Conservation (phyloP, 2,797 vertebrate species). For the Pachyuromys duprasi region DNA sequence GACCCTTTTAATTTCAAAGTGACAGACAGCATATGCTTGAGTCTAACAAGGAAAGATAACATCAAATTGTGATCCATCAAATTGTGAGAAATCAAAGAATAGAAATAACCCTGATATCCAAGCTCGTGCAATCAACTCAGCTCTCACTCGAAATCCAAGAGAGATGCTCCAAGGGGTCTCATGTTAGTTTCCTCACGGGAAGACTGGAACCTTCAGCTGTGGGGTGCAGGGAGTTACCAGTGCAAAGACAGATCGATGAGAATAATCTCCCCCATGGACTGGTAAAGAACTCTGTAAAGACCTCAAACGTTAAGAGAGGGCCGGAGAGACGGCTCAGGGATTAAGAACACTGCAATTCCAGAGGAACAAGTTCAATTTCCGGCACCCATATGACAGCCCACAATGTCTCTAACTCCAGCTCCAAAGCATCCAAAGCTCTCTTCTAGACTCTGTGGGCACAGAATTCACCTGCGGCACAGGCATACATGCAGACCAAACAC, state of each 20-base stretch:
- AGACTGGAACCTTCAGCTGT: background rate
- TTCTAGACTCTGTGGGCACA: background rate
- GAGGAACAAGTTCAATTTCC: background rate
- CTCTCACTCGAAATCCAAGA: too few species aligned
- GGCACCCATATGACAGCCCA: background rate
- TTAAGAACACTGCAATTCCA: background rate
- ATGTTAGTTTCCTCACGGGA: background rate
- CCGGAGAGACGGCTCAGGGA: too few species aligned
- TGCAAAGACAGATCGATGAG: background rate
- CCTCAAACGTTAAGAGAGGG: background rate
- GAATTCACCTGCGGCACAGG: background rate
- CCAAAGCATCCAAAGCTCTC: background rate
- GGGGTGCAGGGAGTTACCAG: background rate
- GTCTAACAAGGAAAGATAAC: background rate
- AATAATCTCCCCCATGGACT: background rate
- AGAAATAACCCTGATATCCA: background rate
- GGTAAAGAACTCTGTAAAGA: background rate
- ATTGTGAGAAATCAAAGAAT: background rate
- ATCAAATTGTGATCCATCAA: background rate
- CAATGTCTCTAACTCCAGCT: background rate
- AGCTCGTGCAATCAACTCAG: background rate
- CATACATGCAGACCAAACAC: background rate
- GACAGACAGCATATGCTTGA: background rate
- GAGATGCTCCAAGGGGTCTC: rapidly evolving
- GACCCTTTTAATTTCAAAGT: background rate